Percentiles rank a stretch among this genome's conserved stretches.
phyloP scores from a whole-genome alignment of 2,113 vertebrate genomes.

The Bettongia penicillata region DNA sequence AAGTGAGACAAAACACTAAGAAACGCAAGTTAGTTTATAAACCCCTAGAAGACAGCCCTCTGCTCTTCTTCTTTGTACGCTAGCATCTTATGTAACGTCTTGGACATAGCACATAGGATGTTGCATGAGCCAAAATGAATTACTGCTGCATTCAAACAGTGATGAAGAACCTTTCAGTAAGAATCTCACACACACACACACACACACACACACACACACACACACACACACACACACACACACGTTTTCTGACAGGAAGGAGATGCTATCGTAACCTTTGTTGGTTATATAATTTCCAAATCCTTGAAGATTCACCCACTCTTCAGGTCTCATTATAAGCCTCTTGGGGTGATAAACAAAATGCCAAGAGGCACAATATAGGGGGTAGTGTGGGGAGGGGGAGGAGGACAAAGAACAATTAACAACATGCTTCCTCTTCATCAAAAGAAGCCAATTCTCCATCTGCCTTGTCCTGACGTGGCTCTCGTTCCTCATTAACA shows the following conservation, averaged over 20 bases:
- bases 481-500: constrained; percentile 65
- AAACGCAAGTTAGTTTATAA: neutral
- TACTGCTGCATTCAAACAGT: neutral
- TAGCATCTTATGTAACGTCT: neutral
- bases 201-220: neutral
- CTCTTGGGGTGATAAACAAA: neutral
- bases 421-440: constrained; percentile 7
- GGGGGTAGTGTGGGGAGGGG: neutral
- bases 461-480: constrained; percentile 48
- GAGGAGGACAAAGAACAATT: neutral
- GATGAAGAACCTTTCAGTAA: neutral
- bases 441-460: constrained; percentile 21
- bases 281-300: neutral
- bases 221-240: too few relatives aligned
- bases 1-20: neutral
- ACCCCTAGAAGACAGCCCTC: neutral
- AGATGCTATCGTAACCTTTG: neutral
- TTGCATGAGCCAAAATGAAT: neutral
- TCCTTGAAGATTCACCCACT: neutral
- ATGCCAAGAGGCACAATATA: neutral
- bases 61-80: neutral
- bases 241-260: neutral
- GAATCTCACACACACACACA: neutral
- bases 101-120: neutral
- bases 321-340: neutral